Evolutionary conservation across 2,888 invertebrate species (phyloP), one percentile per base, ranked within the genome.

Genomic region (Coleophora flavipennella): DNA sequence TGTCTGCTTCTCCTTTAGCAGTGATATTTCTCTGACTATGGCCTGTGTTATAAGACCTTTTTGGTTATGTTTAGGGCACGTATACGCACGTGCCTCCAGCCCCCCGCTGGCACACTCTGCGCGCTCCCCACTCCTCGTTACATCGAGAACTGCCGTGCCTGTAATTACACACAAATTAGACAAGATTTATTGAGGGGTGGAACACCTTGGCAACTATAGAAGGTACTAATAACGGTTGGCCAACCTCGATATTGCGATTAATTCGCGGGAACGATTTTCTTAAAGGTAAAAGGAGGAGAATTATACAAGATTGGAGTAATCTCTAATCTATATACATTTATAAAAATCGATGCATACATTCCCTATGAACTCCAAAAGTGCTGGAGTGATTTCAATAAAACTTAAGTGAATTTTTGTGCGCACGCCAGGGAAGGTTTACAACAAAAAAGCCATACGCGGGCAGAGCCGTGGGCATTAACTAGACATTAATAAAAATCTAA

Each of bases 101-200:
- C 67, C 81, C 83, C 81, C 68, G 81, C 78, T 73, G 77, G 65
- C 77, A 79, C 78, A 77, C 20, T n/a, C n/a, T 20, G 6, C 20
- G 20, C 20, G 20, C 20, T 20, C 20, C 20, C 6, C 79, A 79
- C 74, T 81, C 79, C 81, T 81, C 73, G 84, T 80, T 77, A 79
- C 79, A 67, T 58, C 64, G 76, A 75, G 76, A 75, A 73, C 79
- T 76, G 66, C 79, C 70, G 72, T 73, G 72, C 43, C 80, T 79
- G 80, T 84, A 84, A 84, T 84, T 83, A 84, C 84, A 83, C 81
- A 84, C 81, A 84, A 84, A 84, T 84, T 84, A 84, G 81, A 80
- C 78, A 83, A 84, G 83, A 84, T 84, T 84, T 84, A 84, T 83
- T 62, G 83, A 74, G 79, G 84, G 84, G 83, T 76, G 76, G 72